Base-by-base conservation (phyloP, 2,113 vertebrate genomes). In the Caranx melampygus region DNA sequence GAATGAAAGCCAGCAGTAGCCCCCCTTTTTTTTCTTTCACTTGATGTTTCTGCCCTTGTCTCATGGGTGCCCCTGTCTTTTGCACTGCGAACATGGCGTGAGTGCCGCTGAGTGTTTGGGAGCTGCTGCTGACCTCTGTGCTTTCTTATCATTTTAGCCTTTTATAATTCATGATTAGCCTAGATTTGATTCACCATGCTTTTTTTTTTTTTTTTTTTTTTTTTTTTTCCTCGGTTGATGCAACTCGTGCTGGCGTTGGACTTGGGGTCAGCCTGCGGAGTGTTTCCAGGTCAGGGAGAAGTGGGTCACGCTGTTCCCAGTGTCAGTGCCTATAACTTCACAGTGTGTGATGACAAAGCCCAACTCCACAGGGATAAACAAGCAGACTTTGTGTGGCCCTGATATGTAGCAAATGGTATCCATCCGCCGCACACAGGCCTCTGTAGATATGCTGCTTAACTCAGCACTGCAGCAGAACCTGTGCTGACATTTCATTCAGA, bases 291-390 rank as follows among this genome's bases (percentile, higher is more conserved):
- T 94, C 92, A 85, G 35, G 55, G 86, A 88, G 89, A 94, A 94
- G 87, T 94, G 93, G 92, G 94, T 94, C 94, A 92, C 31, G n/a
- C 88, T 94, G 93, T 94, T 94, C 94, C 87, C 87, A 72, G 81
- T 94, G 94, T 93, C 93, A 83, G 71, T 80, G 77, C 68, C 84
- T 88, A 88, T 93, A 91, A 89, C 78, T 89, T 93, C 92, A 87
- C 81, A 72, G 78, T 61, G 79, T 79, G 76, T 85, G 81, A 87
- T 86, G 91, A 92, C 90, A 87, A 89, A 87, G 82, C 82, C 59
- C n/a, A 14, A 83, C 88, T 87, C 85, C 79, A 79, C 73, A 42
- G 79, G 84, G 81, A 80, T 51, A 89, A 86, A 88, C 86, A 91
- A 31, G 81, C 84, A 54, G 55, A 75, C 47, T 66, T 78, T 83